Evolutionary conservation across 2,888 invertebrate genomes (phyloP).

Genomic region (Macrophya annulata): DNA sequence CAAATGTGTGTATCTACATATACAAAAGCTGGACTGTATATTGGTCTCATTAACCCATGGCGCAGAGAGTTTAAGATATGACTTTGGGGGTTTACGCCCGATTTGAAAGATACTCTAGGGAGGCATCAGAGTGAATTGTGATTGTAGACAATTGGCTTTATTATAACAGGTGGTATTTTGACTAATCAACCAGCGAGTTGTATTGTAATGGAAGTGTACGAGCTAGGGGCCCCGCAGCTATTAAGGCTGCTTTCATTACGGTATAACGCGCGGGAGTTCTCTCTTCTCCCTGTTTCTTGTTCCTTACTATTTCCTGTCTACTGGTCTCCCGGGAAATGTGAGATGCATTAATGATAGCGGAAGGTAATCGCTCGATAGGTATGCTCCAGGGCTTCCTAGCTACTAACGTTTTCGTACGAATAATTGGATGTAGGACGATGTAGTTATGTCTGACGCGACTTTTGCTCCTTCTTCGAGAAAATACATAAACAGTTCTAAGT

Average conservation of each 20-base stretch:
- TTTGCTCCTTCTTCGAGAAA: not conserved
- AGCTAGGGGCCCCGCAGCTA: not conserved
- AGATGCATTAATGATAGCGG: constrained; percentile 48
- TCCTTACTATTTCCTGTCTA: constrained; percentile 4
- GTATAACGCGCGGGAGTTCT: not conserved
- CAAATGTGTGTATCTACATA: not conserved
- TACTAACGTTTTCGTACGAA: not conserved
- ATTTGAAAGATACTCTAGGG: constrained; percentile 22
- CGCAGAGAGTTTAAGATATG: not conserved
- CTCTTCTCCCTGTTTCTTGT: constrained; percentile 12
- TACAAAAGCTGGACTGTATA: constrained; percentile 15
- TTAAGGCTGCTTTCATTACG: constrained; percentile 26
- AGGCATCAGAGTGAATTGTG: constrained; percentile 18
- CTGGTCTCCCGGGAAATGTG: constrained; percentile 39
- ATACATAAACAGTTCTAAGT: not conserved
- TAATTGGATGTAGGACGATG: no score
- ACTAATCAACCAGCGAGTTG: constrained; percentile 33
- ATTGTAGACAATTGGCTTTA: constrained; percentile 23
- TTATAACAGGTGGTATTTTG: constrained; percentile 31
- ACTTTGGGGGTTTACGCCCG: not conserved
- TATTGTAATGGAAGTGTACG: not conserved
- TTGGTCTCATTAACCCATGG: constrained; percentile 29
- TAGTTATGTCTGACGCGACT: constrained; percentile 4
- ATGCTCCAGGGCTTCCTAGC: not conserved
- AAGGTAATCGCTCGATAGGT: constrained; percentile 38